Percentiles rank a stretch among this genome's conserved stretches.
phyloP scores from a whole-genome alignment of 2,113 vertebrate species.

The Pangasianodon hypophthalmus region DNA sequence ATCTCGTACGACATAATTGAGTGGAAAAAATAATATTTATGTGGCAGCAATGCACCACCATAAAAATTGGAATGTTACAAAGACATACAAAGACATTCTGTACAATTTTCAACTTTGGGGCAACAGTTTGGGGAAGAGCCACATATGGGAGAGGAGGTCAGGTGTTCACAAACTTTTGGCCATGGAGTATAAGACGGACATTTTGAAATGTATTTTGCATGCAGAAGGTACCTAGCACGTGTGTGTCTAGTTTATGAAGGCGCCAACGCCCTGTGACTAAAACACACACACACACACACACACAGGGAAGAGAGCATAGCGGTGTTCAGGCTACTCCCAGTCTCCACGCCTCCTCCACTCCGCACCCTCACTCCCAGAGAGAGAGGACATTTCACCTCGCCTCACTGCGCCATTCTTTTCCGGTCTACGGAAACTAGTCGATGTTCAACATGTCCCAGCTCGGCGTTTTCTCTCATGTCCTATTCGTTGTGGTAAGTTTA shows the following conservation, averaged over 20 bases:
- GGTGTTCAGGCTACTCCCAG: no score
- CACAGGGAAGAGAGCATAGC: not conserved
- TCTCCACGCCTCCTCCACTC: not conserved
- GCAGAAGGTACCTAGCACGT: not conserved
- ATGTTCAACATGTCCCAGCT: slow-evolving; percentile 18
- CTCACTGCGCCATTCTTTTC: slow-evolving; percentile 12
- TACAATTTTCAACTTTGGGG: not conserved
- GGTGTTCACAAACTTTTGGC: not conserved
- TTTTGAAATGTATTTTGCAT: not conserved
- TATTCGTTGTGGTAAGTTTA: slow-evolving; percentile 40
- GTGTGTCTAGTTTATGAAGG: not conserved
- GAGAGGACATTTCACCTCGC: not conserved
- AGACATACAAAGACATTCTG: not conserved
- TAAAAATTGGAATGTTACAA: not conserved
- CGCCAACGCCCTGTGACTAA: not conserved
- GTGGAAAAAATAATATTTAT: no score
- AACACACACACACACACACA: not conserved
- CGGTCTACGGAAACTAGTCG: not conserved
- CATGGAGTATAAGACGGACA: not conserved
- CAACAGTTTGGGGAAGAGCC: not conserved
- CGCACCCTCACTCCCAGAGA: slow-evolving; percentile 27
- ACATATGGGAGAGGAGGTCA: not conserved
- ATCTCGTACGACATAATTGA: no score
- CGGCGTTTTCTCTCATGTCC: not conserved
- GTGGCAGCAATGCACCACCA: no score